A percentile compares a stretch with the other conserved stretches of the same genome.
phyloP scores from a whole-genome alignment of 2,888 invertebrate species.

The Carterocephalus palaemon region DNA sequence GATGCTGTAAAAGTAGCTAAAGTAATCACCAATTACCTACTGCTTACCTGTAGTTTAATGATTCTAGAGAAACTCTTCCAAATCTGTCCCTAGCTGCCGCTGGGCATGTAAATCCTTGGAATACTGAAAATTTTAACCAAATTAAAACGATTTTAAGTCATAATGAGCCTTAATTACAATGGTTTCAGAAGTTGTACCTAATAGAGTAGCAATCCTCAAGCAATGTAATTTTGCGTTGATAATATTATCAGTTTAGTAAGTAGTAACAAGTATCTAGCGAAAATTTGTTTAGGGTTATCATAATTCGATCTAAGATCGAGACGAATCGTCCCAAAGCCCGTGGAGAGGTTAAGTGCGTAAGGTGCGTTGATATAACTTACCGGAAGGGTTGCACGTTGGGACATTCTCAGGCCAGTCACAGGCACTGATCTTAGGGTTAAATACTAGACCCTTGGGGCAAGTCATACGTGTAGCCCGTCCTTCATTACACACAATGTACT shows the following conservation, averaged over 20 bases:
- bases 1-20: too few relatives aligned
- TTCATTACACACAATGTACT: constrained; percentile 51
- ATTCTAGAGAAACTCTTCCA: constrained; percentile 34
- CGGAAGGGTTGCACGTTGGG: constrained; percentile 48
- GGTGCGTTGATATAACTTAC: constrained; percentile 40
- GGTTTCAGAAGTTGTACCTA: too few relatives aligned
- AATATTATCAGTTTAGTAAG: background rate
- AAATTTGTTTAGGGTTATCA: too few relatives aligned
- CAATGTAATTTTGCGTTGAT: background rate
- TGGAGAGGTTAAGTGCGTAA: too few relatives aligned
- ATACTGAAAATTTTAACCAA: constrained; percentile 36
- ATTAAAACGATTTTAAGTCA: too few relatives aligned
- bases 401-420: constrained; percentile 63
- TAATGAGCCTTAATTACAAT: too few relatives aligned
- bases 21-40: too few relatives aligned
- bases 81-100: constrained; percentile 34
- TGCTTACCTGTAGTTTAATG: constrained; percentile 48
- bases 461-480: constrained; percentile 49
- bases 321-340: too few relatives aligned
- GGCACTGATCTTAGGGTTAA: constrained; percentile 39
- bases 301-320: too few relatives aligned
- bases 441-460: constrained; percentile 56
- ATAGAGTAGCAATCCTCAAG: too few relatives aligned
- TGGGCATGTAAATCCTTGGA: constrained; percentile 47
- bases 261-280: too few relatives aligned